Conservation (phyloP, 2,797 vertebrate genomes). For the Hyperoplus lanceolatus region DNA sequence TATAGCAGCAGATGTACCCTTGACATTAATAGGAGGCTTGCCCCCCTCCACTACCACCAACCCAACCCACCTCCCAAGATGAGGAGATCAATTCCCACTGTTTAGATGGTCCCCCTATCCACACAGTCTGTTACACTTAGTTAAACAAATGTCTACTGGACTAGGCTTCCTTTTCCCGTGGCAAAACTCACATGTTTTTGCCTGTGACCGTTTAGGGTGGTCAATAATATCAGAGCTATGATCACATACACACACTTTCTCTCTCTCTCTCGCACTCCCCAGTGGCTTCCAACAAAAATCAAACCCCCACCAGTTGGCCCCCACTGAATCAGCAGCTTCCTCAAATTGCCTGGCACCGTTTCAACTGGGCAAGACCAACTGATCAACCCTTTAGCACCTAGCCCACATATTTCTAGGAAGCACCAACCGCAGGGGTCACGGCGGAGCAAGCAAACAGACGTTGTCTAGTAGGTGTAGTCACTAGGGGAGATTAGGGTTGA, state of each 20-base stretch:
- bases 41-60: not conserved
- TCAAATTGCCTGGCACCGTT: constrained; percentile 55
- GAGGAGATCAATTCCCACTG: constrained; percentile 59
- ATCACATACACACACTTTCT: constrained; percentile 41
- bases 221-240: constrained; percentile 47
- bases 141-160: constrained; percentile 64
- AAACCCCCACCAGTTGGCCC: constrained; percentile 25
- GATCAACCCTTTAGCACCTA: constrained; percentile 49
- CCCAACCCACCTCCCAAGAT: constrained; percentile 40
- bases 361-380: constrained; percentile 50
- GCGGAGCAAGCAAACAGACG: constrained; percentile 56
- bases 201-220: constrained; percentile 47
- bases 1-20: constrained; percentile 86
- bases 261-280: constrained; percentile 1
- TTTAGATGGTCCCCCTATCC: constrained; percentile 58
- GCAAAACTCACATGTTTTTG: constrained; percentile 53
- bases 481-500: constrained; percentile 55
- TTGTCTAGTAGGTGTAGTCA: constrained; percentile 41
- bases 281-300: constrained; percentile 31
- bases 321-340: constrained; percentile 65
- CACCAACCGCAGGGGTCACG: constrained; percentile 50
- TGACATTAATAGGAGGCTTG: constrained; percentile 80
- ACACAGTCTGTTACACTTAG: constrained; percentile 47
- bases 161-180: constrained; percentile 33
- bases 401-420: constrained; percentile 63